Evolutionary conservation across 2,888 invertebrate species (phyloP).

Genomic region (Dasysyrphus albostriatus): DNA sequence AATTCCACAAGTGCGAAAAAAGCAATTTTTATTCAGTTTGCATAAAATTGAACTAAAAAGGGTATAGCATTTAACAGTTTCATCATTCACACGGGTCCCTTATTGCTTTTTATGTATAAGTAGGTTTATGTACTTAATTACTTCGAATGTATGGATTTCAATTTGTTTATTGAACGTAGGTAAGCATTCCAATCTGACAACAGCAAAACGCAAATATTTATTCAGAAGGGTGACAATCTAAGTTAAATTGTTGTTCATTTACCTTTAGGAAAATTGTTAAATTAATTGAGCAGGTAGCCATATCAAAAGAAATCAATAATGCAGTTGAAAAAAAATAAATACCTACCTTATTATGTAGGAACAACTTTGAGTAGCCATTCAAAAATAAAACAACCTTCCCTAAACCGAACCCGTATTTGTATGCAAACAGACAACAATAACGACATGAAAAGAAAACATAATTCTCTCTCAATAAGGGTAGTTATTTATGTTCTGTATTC

Average conservation of each 20-base stretch:
- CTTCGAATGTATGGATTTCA: too few relatives aligned
- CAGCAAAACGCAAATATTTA: background rate
- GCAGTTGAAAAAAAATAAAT: constrained; percentile 30
- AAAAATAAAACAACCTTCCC: constrained; percentile 31
- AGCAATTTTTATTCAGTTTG: too few relatives aligned
- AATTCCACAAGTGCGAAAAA: too few relatives aligned
- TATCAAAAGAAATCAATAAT: constrained; percentile 62
- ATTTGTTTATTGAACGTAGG: too few relatives aligned
- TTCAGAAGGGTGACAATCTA: background rate
- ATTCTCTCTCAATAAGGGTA: constrained; percentile 67
- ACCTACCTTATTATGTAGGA: background rate
- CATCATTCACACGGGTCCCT: too few relatives aligned
- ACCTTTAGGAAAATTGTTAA: background rate
- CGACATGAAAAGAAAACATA: constrained; percentile 57
- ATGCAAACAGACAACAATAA: constrained; percentile 68
- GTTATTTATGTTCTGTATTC: constrained; percentile 51
- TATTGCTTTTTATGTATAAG: too few relatives aligned
- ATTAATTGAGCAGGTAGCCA: background rate
- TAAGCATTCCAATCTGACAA: too few relatives aligned
- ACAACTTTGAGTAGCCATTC: background rate
- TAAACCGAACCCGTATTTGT: constrained; percentile 64
- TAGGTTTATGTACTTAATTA: too few relatives aligned
- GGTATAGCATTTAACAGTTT: too few relatives aligned
- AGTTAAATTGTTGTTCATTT: background rate
- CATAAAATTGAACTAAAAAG: too few relatives aligned